Evolutionary conservation across 2,797 vertebrate species (phyloP).

Genomic region (Pseudochirops cupreus): DNA sequence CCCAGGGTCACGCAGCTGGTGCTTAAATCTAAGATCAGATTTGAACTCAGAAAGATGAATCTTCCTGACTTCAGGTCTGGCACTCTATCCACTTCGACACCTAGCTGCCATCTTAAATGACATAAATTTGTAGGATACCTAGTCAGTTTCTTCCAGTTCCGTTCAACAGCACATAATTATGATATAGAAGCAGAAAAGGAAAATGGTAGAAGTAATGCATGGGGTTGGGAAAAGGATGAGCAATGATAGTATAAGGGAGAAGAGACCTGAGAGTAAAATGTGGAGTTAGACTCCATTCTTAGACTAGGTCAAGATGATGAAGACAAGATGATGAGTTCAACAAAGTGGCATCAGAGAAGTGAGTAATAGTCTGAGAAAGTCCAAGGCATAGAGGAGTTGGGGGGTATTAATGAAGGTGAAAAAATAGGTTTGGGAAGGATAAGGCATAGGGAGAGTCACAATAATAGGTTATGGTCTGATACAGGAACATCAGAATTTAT

Average conservation of each 20-base stretch:
- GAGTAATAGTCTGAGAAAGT: not conserved
- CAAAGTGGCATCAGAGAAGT: not conserved
- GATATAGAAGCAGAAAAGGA: not conserved
- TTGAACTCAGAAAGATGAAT: not conserved
- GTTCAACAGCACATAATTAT: not conserved
- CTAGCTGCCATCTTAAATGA: not conserved
- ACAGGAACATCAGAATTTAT: not conserved
- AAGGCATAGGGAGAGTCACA: not conserved
- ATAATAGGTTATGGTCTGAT: too few species aligned
- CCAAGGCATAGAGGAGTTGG: not conserved
- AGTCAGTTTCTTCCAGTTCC: not conserved
- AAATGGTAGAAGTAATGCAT: not conserved
- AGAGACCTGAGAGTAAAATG: not conserved
- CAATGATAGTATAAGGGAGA: not conserved
- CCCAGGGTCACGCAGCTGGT: not conserved
- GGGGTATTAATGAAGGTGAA: not conserved
- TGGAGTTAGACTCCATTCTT: not conserved
- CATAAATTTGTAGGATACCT: too few species aligned
- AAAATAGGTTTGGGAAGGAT: not conserved
- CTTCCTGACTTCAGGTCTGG: not conserved
- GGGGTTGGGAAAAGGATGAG: not conserved
- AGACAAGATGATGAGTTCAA: not conserved
- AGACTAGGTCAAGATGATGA: not conserved
- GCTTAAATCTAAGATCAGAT: not conserved
- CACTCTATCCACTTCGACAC: not conserved